phyloP scores from a whole-genome alignment of 2,888 invertebrate species.

The Belgica antarctica region DNA sequence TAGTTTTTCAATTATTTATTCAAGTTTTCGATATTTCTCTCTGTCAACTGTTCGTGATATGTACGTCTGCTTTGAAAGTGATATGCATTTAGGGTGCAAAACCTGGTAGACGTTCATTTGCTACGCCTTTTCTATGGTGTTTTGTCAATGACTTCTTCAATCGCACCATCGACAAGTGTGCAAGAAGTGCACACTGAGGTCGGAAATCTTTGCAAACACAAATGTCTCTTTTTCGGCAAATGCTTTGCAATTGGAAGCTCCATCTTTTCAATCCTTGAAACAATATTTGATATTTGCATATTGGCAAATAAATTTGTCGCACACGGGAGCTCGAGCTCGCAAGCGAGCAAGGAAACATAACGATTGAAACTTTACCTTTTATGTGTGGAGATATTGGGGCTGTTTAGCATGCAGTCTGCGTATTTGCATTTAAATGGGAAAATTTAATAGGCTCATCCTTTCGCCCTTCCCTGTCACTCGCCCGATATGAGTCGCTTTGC shows the following conservation, averaged over 20 bases:
- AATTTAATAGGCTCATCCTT: constrained; percentile 4
- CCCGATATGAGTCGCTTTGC: neutral
- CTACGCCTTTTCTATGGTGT: too few species aligned
- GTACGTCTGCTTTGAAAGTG: neutral
- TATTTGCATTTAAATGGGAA: constrained; percentile 7
- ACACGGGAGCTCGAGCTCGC: too few species aligned
- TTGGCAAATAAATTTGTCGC: constrained; percentile 19
- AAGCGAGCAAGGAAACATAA: too few species aligned
- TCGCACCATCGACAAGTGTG: too few species aligned
- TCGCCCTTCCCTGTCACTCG: too few species aligned
- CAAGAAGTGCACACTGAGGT: too few species aligned
- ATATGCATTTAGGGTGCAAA: neutral
- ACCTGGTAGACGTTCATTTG: neutral
- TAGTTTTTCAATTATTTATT: constrained; percentile 26
- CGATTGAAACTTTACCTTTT: neutral
- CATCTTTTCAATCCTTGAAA: constrained; percentile 1
- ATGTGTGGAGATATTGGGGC: neutral
- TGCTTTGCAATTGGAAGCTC: neutral
- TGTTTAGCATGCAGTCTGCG: constrained; percentile 15
- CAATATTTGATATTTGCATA: constrained; percentile 24
- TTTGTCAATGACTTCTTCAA: too few species aligned
- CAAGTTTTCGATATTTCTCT: constrained; percentile 6
- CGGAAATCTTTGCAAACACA: too few species aligned
- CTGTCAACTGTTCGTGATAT: neutral
- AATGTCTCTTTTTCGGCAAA: neutral